Base-by-base conservation (phyloP, 2,888 invertebrate species). In the Spialia ferax region DNA sequence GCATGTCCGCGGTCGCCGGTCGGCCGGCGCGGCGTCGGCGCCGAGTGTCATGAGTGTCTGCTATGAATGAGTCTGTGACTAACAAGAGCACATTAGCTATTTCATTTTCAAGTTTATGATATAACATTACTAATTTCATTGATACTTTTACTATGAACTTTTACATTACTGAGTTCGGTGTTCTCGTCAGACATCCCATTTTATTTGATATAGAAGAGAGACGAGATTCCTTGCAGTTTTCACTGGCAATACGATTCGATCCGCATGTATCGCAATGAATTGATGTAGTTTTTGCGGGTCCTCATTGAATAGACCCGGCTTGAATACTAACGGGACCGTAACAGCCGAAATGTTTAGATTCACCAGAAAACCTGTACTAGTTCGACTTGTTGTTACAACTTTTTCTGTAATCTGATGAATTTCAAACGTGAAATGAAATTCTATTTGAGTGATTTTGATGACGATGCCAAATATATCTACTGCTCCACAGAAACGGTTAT, bases 261-360 rank as follows among this genome's bases (percentile, higher is more conserved):
- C 61, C 67, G 67, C 67, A 67, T 67, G 67, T 67, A 67, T 67
- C 20, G 7, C 26, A 42, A 20, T 65, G 65, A 59, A 65, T 65
- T 26, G 59, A 59, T 59, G 18, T 50, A 59, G 23, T 65, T 65
- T 65, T 65, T 65, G 65, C 59, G 10, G 18, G 48, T 20, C 59
- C 65, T 59, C 26, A 48, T 35, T 52, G 50, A 38, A 65, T 52
- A 52, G 57, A 50, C 23, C 26, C n/a, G 22, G 35, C 50, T 50
- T 52, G 59, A 59, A 65, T 59, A 50, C 52, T 65, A 65, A 64
- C 64, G 64, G 64, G 29, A 64, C 22, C 45, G 56, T 22, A 26
- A 29, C 45, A 15, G 50, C 35, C 32, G 35, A 22, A 65, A 50
- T 35, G 45, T 29, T 45, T 22, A 45, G 45, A 22, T 35, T 64